These are phyloP conservation scores for Leuciscus waleckii DNA, from an alignment of 2,797 vertebrate species.

Conservation along the genomic window DNA sequence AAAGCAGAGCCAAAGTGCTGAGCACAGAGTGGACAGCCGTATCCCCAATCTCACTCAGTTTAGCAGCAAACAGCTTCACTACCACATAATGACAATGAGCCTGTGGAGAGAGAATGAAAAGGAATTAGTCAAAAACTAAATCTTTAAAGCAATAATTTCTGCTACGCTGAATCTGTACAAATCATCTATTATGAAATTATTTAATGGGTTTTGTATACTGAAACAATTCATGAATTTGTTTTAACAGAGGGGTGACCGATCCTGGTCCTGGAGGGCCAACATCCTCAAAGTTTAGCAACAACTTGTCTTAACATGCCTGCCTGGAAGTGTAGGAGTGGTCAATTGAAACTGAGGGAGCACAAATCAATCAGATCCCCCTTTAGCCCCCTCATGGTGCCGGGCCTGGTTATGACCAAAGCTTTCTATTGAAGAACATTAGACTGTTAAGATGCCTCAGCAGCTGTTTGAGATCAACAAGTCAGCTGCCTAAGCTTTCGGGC, in stretches of 20 bases:
- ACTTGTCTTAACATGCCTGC: background rate
- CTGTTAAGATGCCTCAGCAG: background rate
- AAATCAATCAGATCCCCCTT: background rate
- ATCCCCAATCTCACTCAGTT: slow-evolving; percentile 83
- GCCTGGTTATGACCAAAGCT: background rate
- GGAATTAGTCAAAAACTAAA: background rate
- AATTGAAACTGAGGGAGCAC: background rate
- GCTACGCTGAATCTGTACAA: background rate
- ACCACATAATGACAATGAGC: slow-evolving; percentile 96
- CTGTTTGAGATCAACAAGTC: background rate
- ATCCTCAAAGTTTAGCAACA: background rate
- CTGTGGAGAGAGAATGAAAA: slow-evolving; percentile 67
- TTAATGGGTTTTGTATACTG: background rate
- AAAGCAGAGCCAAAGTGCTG: slow-evolving; percentile 87
- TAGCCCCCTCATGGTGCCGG: background rate
- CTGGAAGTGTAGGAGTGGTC: background rate
- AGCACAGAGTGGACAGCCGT: slow-evolving; percentile 81
- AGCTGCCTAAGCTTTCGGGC: background rate
- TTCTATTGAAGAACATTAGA: background rate
- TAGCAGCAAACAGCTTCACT: slow-evolving; percentile 90
- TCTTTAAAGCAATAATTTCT: background rate
- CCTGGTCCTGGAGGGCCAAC: background rate
- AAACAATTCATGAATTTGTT: background rate
- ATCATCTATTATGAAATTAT: background rate
- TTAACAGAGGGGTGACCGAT: background rate